phyloP scores from a whole-genome alignment of 2,888 invertebrate species.

The Ommatoiulus sabulosus region DNA sequence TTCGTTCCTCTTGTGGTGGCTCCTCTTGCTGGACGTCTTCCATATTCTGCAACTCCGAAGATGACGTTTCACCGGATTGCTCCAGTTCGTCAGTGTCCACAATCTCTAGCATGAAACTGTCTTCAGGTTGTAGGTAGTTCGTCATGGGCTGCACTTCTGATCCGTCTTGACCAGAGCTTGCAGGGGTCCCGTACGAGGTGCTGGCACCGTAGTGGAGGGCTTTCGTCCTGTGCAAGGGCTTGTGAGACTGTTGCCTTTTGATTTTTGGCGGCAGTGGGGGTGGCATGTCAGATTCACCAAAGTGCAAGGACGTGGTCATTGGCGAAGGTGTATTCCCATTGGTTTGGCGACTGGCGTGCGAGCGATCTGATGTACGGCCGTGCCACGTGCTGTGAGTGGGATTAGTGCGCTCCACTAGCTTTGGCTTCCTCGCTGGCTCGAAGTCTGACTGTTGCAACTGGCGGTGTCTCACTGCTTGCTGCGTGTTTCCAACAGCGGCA shows the following conservation, averaged over 20 bases:
- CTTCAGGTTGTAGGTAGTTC: conserved; percentile 60
- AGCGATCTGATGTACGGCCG: conserved; percentile 42
- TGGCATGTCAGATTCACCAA: conserved; percentile 59
- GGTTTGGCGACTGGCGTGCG: background rate
- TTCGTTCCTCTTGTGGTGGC: background rate
- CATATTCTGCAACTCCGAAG: background rate
- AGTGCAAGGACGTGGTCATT: conserved; percentile 45
- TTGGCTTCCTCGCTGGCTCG: conserved; percentile 54
- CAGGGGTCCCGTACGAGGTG: background rate
- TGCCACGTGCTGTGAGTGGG: conserved; percentile 56
- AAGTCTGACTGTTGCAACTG: conserved; percentile 56
- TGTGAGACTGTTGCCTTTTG: conserved; percentile 70
- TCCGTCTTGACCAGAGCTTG: conserved; percentile 28
- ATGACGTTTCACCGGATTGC: conserved; percentile 42
- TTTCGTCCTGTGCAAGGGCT: conserved; percentile 80
- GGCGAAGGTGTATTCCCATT: conserved; percentile 38
- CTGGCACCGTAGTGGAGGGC: conserved; percentile 68
- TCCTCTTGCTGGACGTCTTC: background rate
- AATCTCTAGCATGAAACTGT: conserved; percentile 62
- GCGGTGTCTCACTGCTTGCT: conserved; percentile 20
- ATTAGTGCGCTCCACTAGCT: conserved; percentile 37
- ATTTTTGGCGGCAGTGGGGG: conserved; percentile 80
- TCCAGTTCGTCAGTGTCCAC: conserved; percentile 62
- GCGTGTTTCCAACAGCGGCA: background rate
- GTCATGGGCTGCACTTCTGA: background rate